Conservation (phyloP, 2,888 invertebrate species). For the Drosophila paramelanica region DNA sequence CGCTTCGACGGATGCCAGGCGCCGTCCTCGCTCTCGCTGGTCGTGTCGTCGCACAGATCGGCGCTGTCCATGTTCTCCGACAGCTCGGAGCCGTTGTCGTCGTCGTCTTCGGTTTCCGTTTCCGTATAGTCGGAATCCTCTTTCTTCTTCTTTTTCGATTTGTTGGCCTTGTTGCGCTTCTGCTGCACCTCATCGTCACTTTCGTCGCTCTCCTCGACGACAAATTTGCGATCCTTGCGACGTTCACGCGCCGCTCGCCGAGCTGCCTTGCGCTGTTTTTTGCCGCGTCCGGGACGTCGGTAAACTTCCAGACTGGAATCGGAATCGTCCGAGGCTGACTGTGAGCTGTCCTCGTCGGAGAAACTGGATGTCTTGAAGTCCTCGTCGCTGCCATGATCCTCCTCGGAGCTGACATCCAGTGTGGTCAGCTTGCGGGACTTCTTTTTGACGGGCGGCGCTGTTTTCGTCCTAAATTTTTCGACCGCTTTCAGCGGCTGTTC, state of each 20-base stretch:
- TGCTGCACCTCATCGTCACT: conserved; percentile 85
- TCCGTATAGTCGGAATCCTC: conserved; percentile 87
- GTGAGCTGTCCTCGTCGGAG: conserved; percentile 85
- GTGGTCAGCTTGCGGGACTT: conserved; percentile 92
- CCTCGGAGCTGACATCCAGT: conserved; percentile 91
- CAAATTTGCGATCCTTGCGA: conserved; percentile 83
- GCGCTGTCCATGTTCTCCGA: conserved; percentile 85
- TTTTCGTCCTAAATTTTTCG: conserved; percentile 62
- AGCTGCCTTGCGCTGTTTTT: conserved; percentile 85
- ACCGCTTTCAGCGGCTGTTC: conserved; percentile 76
- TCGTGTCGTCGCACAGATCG: conserved; percentile 84
- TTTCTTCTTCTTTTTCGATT: conserved; percentile 86
- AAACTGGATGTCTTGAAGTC: conserved; percentile 92
- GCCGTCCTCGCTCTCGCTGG: conserved; percentile 83
- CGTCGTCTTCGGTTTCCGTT: conserved; percentile 86
- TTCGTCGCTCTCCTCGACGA: conserved; percentile 87
- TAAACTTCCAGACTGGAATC: conserved; percentile 86
- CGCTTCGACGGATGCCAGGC: conserved; percentile 83
- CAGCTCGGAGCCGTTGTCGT: conserved; percentile 81
- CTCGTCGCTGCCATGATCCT: conserved; percentile 93
- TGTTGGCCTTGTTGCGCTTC: conserved; percentile 67
- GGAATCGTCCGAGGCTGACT: conserved; percentile 87
- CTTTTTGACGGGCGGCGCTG: conserved; percentile 85
- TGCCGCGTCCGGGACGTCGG: conserved; percentile 85
- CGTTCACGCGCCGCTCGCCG: conserved; percentile 85